Evolutionary conservation across 2,888 invertebrate genomes (phyloP), one percentile per base, ranked within the genome.

Genomic region (Lutraria lutraria): DNA sequence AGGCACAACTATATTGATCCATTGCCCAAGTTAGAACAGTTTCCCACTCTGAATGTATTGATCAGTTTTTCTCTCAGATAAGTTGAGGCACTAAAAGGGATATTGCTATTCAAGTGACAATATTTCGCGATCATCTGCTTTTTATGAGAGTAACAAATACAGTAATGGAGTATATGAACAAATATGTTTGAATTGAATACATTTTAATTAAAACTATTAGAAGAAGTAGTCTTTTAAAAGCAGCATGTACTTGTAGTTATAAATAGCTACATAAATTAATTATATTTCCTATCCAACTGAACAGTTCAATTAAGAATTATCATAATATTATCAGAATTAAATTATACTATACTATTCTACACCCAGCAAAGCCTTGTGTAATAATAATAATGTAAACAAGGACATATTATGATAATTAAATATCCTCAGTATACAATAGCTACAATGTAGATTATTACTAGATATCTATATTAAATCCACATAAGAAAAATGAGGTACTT

Each of bases 1-100:
- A 84, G 84, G 84, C 84, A 84, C 84, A 21, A n/a, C 60, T 56
- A 1, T 85, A 85, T 85, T 85, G 85, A 85, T 85, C 80, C n/a
- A 1, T 29, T 25, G 52, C 80, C 60, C 31, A 56, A 52, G 54
- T 34, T 76, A 53, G 84, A 84, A 84, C 19, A 31, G 43, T 79
- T 21, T 25, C 63, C 84, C 25, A 15, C 52, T 12, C 34, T 25
- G 16, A 80, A 85, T n/a, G 25, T 85, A 85, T 85, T 85, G 85
- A 85, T 85, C 76, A 21, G 52, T 80, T 79, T 80, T 54, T 81
- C 81, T 54, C 53, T 15, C 31, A 76, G 76, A 76, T 76, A 76
- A 76, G 76, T 76, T 76, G 76, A 76, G 76, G 76, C 31, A 76
- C 76, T 16, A 0, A 6, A 76, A 76, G 76, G 82, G 82, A 56